Conservation (phyloP, 2,113 vertebrate species). For the Syngnathus floridae region DNA sequence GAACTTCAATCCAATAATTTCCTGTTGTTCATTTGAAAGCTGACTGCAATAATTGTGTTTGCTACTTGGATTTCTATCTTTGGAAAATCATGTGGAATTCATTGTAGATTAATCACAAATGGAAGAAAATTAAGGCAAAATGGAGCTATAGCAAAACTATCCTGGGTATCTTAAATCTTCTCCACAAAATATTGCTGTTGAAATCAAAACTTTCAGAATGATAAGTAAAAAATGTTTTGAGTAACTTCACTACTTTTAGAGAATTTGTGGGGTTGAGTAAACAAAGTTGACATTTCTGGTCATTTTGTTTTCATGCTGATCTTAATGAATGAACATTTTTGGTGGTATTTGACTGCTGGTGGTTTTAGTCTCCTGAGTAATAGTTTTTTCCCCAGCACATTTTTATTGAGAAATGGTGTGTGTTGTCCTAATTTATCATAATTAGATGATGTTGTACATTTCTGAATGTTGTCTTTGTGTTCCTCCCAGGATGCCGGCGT, state of each 20-base stretch:
- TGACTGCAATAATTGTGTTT: not conserved
- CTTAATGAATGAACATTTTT: not conserved
- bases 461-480: not conserved
- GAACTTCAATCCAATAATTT: constrained; percentile 1
- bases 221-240: not conserved
- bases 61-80: too few relatives aligned
- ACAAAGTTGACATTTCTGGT: not conserved
- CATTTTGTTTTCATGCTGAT: not conserved
- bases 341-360: constrained; percentile 23
- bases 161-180: too few relatives aligned
- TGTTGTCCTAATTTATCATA: constrained; percentile 3
- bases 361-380: constrained; percentile 2
- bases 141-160: too few relatives aligned
- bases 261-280: not conserved
- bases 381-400: constrained; percentile 1
- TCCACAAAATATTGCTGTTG: too few relatives aligned
- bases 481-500: constrained; percentile 25
- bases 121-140: too few relatives aligned
- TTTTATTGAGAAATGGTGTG: constrained; percentile 11
- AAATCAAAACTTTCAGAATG: not conserved
- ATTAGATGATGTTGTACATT: not conserved
- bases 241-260: not conserved
- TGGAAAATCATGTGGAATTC: not conserved
- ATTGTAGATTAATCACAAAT: not conserved
- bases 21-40: not conserved